A percentile compares a stretch with the other conserved stretches of the same genome.
Evolutionary conservation across 2,888 invertebrate genomes (phyloP).

Genomic region (Rhorus exstirpatorius): DNA sequence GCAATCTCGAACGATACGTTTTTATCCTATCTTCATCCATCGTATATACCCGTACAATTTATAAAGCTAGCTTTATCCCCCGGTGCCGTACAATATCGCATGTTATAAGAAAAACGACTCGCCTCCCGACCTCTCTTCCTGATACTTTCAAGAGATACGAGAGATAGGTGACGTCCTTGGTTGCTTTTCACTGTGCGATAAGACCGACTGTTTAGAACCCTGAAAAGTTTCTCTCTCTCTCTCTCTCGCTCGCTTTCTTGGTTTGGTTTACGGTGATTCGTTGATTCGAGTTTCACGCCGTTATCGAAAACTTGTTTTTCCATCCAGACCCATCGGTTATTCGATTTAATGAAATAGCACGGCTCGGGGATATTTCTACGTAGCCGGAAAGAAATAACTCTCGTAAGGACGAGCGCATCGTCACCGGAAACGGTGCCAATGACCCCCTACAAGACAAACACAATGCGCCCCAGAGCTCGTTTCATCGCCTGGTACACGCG

Average conservation of each 20-base stretch:
- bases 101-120: neutral
- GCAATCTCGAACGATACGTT: conserved; percentile 25
- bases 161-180: conserved; percentile 79
- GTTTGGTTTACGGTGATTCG: too few species aligned
- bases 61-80: conserved; percentile 24
- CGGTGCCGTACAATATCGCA: conserved; percentile 1
- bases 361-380: neutral
- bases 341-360: conserved; percentile 71
- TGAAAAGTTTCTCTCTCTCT: too few species aligned
- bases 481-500: conserved; percentile 40
- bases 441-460: conserved; percentile 69
- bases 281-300: conserved; percentile 36
- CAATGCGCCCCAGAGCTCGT: conserved; percentile 40
- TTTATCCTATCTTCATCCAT: conserved; percentile 41
- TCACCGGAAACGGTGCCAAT: conserved; percentile 69
- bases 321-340: conserved; percentile 53
- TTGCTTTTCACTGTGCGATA: conserved; percentile 74
- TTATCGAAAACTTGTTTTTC: conserved; percentile 82
- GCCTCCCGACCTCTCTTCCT: conserved; percentile 56
- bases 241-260: too few species aligned
- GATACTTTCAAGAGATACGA: conserved; percentile 70
- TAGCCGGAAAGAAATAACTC: conserved; percentile 8
- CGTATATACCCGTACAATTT: conserved; percentile 18
- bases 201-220: conserved; percentile 63
- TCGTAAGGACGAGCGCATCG: conserved; percentile 4